Evolutionary conservation across 1,140 invertebrate species (phyloP), one percentile per base, ranked within the genome.

Genomic region (Rhizoglyphus robini): DNA sequence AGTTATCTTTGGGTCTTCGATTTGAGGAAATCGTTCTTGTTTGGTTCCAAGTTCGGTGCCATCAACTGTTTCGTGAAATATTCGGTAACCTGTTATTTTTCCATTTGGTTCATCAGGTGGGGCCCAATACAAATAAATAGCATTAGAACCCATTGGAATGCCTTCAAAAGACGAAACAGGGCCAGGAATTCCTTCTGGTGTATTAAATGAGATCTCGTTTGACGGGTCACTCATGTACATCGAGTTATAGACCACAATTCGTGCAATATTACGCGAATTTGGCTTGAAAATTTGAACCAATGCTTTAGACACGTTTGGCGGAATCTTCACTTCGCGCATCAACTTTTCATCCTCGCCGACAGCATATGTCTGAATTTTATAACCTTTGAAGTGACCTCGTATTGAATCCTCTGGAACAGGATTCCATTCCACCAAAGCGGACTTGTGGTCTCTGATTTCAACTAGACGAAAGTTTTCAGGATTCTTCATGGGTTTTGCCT

Each of bases 311-410:
- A 81, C 82, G 71, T 86, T 84, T 0, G 82, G 82, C 71, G 83
- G 83, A n/a, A 90, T 81, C 51, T 87, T 81, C 51, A 90, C 86
- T 75, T 93, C 88, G 60, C 87, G 80, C 51, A 84, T 77, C 11
- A 81, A 82, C 65, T 86, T 83, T 71, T 86, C 83, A 36, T 84
- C 83, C 49, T 87, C 87, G 60, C 75, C 78, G 29, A 73, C 65
- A 3, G 86, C 90, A 92, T 92, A 96, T 1, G 88, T 93, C 76
- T 92, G 87, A 62, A 96, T 90, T 78, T 94, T 94, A 75, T 96
- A 97, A 13, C 93, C 93, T 71, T 86, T 87, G 74, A 96, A 91
- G 75, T 95, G 87, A n/a, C 93, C 93, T 27, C 83, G 78, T 0
- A 75, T 83, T 0, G 85, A 85, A 51, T 88, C 83, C 0, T 81